A percentile compares a stretch with the other conserved stretches of the same genome.
These are phyloP conservation scores for Rhinopithecus roxellana DNA, from an alignment of 2,113 vertebrate species.

Conservation along the genomic window DNA sequence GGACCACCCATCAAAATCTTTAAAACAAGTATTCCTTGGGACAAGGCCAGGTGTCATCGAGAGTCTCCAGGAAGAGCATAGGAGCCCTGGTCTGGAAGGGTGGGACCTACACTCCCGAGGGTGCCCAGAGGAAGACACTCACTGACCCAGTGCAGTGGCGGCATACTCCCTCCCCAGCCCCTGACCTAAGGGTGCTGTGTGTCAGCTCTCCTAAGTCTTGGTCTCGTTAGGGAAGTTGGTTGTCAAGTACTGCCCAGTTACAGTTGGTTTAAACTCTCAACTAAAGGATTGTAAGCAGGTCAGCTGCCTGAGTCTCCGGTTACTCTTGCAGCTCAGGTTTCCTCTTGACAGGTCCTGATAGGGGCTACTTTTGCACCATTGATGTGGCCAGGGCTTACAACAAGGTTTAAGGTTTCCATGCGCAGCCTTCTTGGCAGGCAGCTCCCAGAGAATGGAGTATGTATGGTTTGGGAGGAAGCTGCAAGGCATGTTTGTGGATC, in stretches of 20 bases:
- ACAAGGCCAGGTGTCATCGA: background rate
- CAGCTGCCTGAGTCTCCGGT: conserved; percentile 22
- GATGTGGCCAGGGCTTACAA: background rate
- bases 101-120: no score
- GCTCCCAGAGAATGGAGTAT: background rate
- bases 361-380: background rate
- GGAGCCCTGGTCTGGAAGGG: background rate
- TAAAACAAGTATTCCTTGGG: background rate
- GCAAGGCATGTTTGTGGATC: background rate
- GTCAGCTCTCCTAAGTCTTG: background rate
- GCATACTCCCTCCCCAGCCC: no score
- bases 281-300: background rate
- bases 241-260: background rate
- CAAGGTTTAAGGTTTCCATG: background rate
- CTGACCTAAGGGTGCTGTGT: background rate
- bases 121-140: background rate
- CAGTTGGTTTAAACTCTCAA: background rate
- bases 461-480: background rate
- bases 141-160: background rate
- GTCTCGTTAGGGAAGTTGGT: background rate
- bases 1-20: background rate
- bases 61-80: background rate
- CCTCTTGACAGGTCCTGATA: background rate
- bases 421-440: background rate
- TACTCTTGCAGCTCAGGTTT: conserved; percentile 27